These are phyloP conservation scores for Tragulus kanchil DNA, from an alignment of 2,113 vertebrate species.

Conservation along the genomic window DNA sequence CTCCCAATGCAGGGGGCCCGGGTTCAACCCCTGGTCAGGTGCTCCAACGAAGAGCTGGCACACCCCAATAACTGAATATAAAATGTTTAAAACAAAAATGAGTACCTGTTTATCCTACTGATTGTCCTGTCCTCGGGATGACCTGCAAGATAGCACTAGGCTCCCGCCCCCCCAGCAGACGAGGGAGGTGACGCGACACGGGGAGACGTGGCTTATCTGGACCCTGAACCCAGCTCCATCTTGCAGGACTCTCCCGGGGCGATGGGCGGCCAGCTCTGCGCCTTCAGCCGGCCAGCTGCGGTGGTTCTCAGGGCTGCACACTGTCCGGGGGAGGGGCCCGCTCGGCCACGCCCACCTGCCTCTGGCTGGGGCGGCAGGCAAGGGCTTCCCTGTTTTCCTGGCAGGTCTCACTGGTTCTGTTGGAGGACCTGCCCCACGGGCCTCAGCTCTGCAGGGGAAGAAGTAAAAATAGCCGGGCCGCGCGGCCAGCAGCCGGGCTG, in stretches of 20 bases:
- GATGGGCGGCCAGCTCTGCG: neutral
- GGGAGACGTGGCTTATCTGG: neutral
- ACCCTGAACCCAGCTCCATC: neutral
- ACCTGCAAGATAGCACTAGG: neutral
- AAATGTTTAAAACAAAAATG: too few species aligned
- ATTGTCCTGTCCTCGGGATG: neutral
- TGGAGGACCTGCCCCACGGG: slow-evolving; percentile 7
- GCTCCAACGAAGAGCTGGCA: too few species aligned
- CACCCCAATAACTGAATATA: too few species aligned
- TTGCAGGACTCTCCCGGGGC: neutral
- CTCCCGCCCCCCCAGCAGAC: neutral
- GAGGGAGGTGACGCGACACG: neutral
- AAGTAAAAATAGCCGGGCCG: slow-evolving; percentile 39
- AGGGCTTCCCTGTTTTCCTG: neutral
- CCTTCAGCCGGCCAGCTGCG: neutral
- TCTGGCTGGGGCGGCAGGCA: neutral
- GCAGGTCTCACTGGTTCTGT: neutral
- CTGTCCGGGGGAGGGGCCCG: neutral
- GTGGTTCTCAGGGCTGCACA: neutral
- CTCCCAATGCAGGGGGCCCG: too few species aligned
- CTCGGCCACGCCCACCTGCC: rapidly evolving
- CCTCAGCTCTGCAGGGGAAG: slow-evolving; percentile 36
- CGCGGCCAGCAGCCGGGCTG: slow-evolving; percentile 3
- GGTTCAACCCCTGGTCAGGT: too few species aligned
- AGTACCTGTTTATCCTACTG: rapidly evolving